Evolutionary conservation across 2,113 vertebrate species (phyloP).

Genomic region (Anguilla rostrata): DNA sequence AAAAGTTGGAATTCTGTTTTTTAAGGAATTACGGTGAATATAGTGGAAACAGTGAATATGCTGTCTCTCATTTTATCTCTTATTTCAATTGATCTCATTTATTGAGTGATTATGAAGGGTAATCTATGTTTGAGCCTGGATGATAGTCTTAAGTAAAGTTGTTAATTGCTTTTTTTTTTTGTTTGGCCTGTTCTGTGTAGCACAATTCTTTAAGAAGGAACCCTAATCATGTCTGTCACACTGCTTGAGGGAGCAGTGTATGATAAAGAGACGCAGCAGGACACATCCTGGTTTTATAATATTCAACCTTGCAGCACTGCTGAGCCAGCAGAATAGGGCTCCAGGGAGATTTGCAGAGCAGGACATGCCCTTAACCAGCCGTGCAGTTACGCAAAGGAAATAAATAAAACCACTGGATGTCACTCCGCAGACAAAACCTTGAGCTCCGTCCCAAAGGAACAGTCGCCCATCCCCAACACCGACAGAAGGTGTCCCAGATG

Average conservation of each 20-base stretch:
- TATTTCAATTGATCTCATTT: neutral
- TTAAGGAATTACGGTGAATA: neutral
- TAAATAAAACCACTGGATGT: neutral
- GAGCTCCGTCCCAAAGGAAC: neutral
- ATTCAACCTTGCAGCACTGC: constrained; percentile 58
- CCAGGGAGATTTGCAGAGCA: constrained; percentile 29
- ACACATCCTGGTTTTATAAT: constrained; percentile 40
- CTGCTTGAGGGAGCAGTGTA: constrained; percentile 40
- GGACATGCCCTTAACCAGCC: constrained; percentile 21
- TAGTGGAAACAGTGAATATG: too few species aligned
- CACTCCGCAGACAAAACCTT: neutral
- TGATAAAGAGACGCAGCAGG: constrained; percentile 41
- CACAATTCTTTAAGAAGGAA: constrained; percentile 48
- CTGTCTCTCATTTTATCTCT: too few species aligned
- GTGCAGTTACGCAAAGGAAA: neutral
- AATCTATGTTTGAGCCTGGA: neutral
- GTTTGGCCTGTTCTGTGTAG: constrained; percentile 32
- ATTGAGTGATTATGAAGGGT: neutral
- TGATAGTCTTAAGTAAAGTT: neutral
- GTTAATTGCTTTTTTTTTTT: neutral
- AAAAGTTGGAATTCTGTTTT: neutral
- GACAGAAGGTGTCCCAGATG: constrained; percentile 20
- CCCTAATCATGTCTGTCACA: constrained; percentile 24
- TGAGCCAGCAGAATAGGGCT: constrained; percentile 56
- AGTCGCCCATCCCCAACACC: too few species aligned